Evolutionary conservation across 2,888 invertebrate species (phyloP).

Genomic region (Thera britannica): DNA sequence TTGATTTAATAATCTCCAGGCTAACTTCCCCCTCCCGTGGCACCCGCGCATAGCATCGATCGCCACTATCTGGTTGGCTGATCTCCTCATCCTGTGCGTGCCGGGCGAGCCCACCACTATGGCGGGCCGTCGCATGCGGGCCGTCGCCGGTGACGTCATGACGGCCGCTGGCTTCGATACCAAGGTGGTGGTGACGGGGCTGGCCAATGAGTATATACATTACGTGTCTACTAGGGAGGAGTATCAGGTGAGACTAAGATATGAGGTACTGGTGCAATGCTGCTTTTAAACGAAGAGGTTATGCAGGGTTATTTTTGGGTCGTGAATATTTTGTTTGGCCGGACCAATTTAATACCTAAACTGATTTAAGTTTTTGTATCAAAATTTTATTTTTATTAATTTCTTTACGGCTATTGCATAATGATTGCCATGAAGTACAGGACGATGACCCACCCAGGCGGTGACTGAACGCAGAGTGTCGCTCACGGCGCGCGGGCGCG

Average conservation of each 20-base stretch:
- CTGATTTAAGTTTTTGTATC: no score
- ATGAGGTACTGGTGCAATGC: no score
- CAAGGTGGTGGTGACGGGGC: constrained; percentile 88
- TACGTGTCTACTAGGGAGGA: constrained; percentile 93
- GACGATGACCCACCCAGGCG: no score
- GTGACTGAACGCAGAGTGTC: no score
- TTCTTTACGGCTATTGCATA: no score
- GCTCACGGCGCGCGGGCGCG: no score
- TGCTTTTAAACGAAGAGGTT: no score
- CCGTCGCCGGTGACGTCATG: constrained; percentile 71
- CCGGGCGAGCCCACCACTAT: constrained; percentile 96
- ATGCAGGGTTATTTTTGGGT: no score
- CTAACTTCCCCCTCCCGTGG: constrained; percentile 89
- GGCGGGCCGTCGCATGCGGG: constrained; percentile 89
- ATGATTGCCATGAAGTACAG: no score
- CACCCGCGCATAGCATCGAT: constrained; percentile 90
- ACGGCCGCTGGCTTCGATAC: constrained; percentile 64
- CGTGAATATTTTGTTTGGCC: no score
- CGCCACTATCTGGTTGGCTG: constrained; percentile 89
- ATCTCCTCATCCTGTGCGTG: constrained; percentile 88
- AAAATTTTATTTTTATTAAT: no score
- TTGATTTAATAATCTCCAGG: constrained; percentile 47
- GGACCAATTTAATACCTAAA: no score
- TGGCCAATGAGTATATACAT: constrained; percentile 92
- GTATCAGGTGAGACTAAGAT: constrained; percentile 76